Conservation (phyloP, 37 sponge, comb jelly and placozoan genomes). For the Beroe forskalii region DNA sequence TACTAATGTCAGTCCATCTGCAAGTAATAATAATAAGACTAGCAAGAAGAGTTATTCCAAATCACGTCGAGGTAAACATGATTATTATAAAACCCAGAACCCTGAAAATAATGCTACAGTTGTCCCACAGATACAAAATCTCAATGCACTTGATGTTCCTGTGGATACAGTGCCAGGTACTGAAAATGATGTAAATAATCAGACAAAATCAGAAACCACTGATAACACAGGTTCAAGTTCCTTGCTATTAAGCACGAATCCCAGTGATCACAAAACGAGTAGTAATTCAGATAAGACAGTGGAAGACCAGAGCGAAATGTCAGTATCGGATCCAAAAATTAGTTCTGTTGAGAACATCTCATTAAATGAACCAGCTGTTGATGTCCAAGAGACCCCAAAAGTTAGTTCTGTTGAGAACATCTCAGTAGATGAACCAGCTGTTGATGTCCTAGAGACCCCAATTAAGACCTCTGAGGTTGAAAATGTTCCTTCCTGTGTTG, state of each 20-base stretch:
- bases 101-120: background rate
- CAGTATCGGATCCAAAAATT: background rate
- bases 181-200: background rate
- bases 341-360: background rate
- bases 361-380: background rate
- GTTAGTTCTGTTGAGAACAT: background rate
- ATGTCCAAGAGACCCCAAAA: background rate
- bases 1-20: background rate
- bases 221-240: background rate
- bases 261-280: background rate
- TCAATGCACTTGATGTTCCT: conserved; percentile 1
- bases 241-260: too few species aligned
- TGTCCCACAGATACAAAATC: background rate
- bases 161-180: background rate
- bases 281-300: too few species aligned
- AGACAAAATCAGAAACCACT: too few species aligned
- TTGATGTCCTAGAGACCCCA: background rate
- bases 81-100: background rate
- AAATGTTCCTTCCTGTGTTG: background rate
- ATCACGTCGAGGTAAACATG: conserved; percentile 4
- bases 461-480: too few species aligned
- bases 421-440: background rate
- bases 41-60: conserved; percentile 21
- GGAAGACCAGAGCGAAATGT: background rate
- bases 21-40: background rate